Base-by-base conservation (phyloP, 2,888 invertebrate species). In the Chaetogeoica ovagalla region DNA sequence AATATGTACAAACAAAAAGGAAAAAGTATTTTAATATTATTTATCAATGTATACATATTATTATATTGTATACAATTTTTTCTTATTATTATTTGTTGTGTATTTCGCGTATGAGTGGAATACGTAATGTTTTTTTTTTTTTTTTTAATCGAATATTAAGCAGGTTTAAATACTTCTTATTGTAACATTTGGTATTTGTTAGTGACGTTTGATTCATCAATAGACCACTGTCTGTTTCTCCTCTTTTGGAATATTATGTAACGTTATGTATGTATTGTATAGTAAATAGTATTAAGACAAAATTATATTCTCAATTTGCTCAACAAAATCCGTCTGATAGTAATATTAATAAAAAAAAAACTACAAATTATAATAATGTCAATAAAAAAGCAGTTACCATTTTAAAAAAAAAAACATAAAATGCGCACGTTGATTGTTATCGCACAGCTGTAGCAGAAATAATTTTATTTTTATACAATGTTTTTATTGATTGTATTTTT, bases 341-440 rank as follows among this genome's bases (percentile, higher is more conserved):
- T 30, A 30, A 30, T 30, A 30, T 2, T 30, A 30, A 30, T 30
- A 13, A 48, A 48, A 48, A 48, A 48, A 48, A 48, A 48, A 15
- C 15, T n/a, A 30, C 30, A 30, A 30, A 30, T 30, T 57, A 66
- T 65, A 57, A n/a, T 30, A 23, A 66, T 59, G 30, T 76, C 68
- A 59, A 48, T 68, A 68, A 68, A 75, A 59, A 59, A 11, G n/a
- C 75, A 76, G 75, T 76, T 76, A 76, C 75, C 75, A 76, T 68
- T 74, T 72, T 70, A 63, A 30, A 4, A 55, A 19, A 43, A 62
- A 48, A 30, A 30, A 30, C 23, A 74, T 55, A 74, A 52, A 37
- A n/a, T n/a, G 55, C 19, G 17, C 37, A 65, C 55, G 19, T 52
- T 30, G 39, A 74, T 57, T 65, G 39, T 65, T 65, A 23, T 37